These are phyloP conservation scores for Chelonoidis abingdonii DNA, from an alignment of 2,113 vertebrate genomes.

Conservation along the genomic window DNA sequence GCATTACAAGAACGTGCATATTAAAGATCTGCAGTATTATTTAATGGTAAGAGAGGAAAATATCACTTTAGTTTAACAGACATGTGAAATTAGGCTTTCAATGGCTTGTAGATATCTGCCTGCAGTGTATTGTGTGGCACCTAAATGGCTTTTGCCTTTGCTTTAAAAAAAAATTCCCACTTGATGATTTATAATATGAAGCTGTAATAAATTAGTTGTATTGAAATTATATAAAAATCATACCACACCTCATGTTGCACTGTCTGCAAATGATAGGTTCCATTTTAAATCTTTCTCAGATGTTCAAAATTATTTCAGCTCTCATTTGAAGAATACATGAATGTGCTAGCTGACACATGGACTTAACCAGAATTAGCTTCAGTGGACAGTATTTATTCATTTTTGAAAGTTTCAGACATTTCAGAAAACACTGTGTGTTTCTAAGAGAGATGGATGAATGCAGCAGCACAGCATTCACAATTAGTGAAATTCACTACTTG, in stretches of 20 bases:
- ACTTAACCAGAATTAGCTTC: background rate
- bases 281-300: background rate
- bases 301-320: background rate
- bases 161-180: constrained; percentile 28
- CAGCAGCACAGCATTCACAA: background rate
- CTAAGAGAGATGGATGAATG: background rate
- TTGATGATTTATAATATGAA: constrained; percentile 36
- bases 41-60: constrained; percentile 38
- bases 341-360: background rate
- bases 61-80: constrained; percentile 35
- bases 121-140: constrained; percentile 9
- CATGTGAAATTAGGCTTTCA: constrained; percentile 16
- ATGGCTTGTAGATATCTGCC: constrained; percentile 7
- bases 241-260: background rate
- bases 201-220: constrained; percentile 26
- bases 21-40: constrained; percentile 52
- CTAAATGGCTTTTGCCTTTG: constrained; percentile 25
- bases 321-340: background rate
- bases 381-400: background rate
- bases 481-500: background rate
- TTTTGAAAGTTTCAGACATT: background rate
- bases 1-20: constrained; percentile 26
- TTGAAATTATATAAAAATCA: constrained; percentile 16
- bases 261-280: background rate
- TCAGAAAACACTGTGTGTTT: background rate